Conservation (phyloP, 2,797 vertebrate species). For the Pantherophis vulpinus region DNA sequence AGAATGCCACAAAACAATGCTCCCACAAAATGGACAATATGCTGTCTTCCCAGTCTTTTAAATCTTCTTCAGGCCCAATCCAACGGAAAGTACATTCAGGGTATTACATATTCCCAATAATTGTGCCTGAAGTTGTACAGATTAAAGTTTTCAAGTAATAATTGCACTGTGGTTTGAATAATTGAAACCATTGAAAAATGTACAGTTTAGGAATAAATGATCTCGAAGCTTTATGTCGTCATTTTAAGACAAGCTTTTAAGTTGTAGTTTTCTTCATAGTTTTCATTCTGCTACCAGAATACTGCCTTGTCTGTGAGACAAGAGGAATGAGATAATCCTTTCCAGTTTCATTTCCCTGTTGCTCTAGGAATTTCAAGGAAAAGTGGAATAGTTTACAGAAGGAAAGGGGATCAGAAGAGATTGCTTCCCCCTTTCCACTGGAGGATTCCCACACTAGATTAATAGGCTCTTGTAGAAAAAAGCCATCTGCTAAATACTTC, state of each 20-base stretch:
- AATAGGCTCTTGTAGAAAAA: neutral
- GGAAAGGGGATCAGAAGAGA: neutral
- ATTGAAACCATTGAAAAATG: neutral
- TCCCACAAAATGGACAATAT: neutral
- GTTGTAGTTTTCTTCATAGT: neutral
- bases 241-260: neutral
- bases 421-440: too few species aligned
- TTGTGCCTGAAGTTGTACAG: neutral
- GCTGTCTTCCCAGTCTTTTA: neutral
- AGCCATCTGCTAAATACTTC: neutral
- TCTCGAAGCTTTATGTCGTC: neutral
- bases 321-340: neutral
- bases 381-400: neutral
- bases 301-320: neutral
- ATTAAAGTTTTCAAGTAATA: neutral
- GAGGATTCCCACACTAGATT: neutral
- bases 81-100: neutral
- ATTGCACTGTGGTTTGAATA: neutral
- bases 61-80: neutral
- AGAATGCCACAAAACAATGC: neutral
- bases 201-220: neutral
- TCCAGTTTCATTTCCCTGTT: neutral
- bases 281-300: neutral
- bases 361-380: neutral
- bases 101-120: neutral